phyloP scores from a whole-genome alignment of 2,797 vertebrate genomes.

The Bucorvus abyssinicus region DNA sequence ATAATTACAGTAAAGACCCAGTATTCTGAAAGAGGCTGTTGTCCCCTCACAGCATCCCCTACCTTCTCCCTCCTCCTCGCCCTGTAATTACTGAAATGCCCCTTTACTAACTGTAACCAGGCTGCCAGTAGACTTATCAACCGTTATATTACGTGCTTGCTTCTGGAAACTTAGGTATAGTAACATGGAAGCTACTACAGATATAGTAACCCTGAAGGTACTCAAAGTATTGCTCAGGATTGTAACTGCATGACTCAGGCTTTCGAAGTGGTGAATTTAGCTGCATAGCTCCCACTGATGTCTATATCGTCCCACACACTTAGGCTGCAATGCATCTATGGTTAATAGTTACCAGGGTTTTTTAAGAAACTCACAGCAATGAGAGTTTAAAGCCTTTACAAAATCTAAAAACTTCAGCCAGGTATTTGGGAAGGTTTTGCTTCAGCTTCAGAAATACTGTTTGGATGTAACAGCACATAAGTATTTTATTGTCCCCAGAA shows the following conservation, averaged over 20 bases:
- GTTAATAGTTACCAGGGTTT: slow-evolving; percentile 27
- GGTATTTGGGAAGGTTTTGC: slow-evolving; percentile 17
- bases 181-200: neutral
- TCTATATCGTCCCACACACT: neutral
- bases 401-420: neutral
- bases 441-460: slow-evolving; percentile 29
- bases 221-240: neutral
- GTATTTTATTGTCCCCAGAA: slow-evolving; percentile 54
- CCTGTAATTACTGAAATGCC: neutral
- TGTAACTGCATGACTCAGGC: slow-evolving; percentile 48
- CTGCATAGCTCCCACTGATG: slow-evolving; percentile 43
- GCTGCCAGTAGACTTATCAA: neutral
- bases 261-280: slow-evolving; percentile 32
- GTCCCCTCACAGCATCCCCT: neutral
- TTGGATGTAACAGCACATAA: slow-evolving; percentile 3
- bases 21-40: neutral
- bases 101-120: neutral
- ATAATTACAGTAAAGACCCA: neutral
- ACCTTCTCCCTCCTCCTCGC: neutral
- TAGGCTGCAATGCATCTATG: neutral
- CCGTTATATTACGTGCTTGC: neutral
- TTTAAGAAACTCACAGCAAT: neutral
- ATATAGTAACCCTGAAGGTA: slow-evolving; percentile 18
- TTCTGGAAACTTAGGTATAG: neutral
- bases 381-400: neutral